phyloP scores from a whole-genome alignment of 2,113 vertebrate genomes.

The Gadus chalcogrammus region DNA sequence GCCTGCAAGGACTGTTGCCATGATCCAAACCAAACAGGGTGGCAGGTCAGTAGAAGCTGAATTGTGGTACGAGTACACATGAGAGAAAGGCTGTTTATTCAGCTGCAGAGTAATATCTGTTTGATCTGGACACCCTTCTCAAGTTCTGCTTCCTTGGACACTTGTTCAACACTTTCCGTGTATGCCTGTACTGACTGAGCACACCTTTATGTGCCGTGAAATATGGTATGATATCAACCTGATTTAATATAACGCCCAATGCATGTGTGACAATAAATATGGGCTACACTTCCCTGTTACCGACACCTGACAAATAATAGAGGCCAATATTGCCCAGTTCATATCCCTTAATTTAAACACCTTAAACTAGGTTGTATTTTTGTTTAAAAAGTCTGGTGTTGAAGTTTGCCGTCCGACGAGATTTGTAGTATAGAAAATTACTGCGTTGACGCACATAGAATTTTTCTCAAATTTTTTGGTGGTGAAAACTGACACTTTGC shows the following conservation, averaged over 20 bases:
- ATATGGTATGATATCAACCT: too few species aligned
- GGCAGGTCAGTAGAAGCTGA: conserved; percentile 19
- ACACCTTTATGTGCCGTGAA: neutral
- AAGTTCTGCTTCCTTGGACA: conserved; percentile 11
- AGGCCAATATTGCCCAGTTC: too few species aligned
- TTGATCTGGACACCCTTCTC: conserved; percentile 52
- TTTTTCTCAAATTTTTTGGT: conserved; percentile 3
- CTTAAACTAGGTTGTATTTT: too few species aligned
- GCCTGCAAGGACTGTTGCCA: conserved; percentile 41
- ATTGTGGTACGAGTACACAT: conserved; percentile 49
- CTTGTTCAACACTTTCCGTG: neutral
- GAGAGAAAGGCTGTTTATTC: conserved; percentile 56
- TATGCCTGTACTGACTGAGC: neutral
- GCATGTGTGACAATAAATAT: neutral
- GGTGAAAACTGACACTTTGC: conserved; percentile 50
- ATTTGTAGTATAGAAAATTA: conserved; percentile 11
- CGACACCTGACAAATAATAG: too few species aligned
- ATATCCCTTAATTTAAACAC: too few species aligned
- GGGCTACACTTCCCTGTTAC: too few species aligned
- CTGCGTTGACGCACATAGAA: neutral
- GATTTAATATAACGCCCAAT: too few species aligned
- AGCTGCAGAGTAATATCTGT: conserved; percentile 64
- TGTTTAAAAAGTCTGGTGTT: neutral
- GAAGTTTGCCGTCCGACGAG: neutral
- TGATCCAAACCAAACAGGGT: conserved; percentile 60